Evolutionary conservation across 2,797 vertebrate species (phyloP).

Genomic region (Poeciliopsis presidionis): DNA sequence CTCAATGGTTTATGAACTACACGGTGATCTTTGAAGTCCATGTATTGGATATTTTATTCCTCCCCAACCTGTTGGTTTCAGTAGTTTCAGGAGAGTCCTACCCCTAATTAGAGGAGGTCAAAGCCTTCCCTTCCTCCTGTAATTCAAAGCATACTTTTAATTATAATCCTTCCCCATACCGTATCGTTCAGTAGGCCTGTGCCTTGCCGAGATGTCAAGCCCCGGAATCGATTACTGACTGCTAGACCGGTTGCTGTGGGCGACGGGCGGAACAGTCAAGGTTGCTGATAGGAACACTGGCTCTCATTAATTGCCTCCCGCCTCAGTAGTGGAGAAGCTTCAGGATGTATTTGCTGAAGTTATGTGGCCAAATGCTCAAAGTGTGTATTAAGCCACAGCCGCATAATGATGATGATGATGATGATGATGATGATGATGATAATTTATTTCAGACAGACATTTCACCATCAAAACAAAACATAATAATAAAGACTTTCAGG

Average conservation of each 20-base stretch:
- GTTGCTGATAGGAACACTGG: constrained; percentile 68
- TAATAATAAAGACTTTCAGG: too few relatives aligned
- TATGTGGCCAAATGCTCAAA: constrained; percentile 13
- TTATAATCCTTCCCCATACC: background rate
- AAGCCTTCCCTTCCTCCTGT: background rate
- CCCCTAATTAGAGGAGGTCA: background rate
- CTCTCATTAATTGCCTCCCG: constrained; percentile 65
- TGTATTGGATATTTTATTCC: background rate
- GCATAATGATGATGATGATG: background rate
- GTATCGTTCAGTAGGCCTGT: constrained; percentile 12
- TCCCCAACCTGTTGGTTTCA: background rate
- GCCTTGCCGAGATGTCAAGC: constrained; percentile 35
- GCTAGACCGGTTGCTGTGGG: constrained; percentile 49
- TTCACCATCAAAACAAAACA: too few relatives aligned
- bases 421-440: too few relatives aligned
- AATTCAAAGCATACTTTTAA: background rate
- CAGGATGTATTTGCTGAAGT: constrained; percentile 22
- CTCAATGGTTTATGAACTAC: background rate
- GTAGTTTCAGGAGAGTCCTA: background rate
- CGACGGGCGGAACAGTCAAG: constrained; percentile 56
- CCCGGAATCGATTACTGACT: constrained; percentile 58
- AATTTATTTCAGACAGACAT: too few relatives aligned
- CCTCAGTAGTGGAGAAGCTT: constrained; percentile 15
- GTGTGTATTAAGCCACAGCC: background rate
- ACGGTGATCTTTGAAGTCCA: background rate